phyloP scores from a whole-genome alignment of 2,888 invertebrate genomes.

The Andrena praecox region DNA sequence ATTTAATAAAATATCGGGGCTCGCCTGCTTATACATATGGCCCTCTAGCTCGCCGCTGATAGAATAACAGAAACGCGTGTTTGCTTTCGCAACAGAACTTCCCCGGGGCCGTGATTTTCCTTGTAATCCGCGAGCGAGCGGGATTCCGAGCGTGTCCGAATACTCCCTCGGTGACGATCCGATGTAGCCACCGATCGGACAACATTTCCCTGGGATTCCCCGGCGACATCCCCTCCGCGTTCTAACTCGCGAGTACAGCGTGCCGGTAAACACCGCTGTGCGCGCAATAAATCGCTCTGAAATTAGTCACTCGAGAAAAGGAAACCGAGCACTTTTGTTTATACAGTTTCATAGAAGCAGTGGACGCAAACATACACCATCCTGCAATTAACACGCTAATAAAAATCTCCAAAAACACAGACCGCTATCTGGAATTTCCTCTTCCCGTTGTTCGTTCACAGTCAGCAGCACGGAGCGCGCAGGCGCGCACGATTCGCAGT shows the following conservation, averaged over 20 bases:
- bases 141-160: constrained; percentile 54
- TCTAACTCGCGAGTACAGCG: not conserved
- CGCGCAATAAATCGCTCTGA: constrained; percentile 20
- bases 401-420: not conserved
- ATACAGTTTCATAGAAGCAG: too few species aligned
- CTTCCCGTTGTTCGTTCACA: not conserved
- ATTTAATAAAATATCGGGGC: constrained; percentile 68
- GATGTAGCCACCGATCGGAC: constrained; percentile 57
- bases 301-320: constrained; percentile 17
- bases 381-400: not conserved
- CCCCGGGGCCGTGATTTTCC: constrained; percentile 66
- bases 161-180: constrained; percentile 58
- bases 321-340: too few species aligned
- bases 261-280: constrained; percentile 20
- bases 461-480: not conserved
- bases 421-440: not conserved
- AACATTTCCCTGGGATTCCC: constrained; percentile 44
- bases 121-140: constrained; percentile 68
- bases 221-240: not conserved
- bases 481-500: constrained; percentile 15
- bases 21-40: constrained; percentile 67
- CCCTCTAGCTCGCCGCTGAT: constrained; percentile 67
- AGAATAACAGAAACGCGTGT: constrained; percentile 74
- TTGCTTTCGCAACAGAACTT: constrained; percentile 72
- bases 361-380: not conserved